Conservation (phyloP, 2,797 vertebrate genomes). For the Notolabrus celidotus region DNA sequence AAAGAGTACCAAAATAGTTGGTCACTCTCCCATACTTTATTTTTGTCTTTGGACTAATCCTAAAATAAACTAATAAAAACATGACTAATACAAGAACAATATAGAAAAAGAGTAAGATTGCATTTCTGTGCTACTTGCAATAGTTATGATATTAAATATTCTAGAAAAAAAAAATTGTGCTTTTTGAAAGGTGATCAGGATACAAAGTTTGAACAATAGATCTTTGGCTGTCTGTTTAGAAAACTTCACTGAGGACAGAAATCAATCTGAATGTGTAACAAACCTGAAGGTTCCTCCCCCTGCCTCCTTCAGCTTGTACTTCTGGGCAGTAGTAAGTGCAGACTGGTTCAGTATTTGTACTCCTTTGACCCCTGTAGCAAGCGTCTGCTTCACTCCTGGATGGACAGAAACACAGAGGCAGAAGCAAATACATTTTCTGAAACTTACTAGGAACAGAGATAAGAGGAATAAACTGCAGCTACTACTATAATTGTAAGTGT, state of each 20-base stretch:
- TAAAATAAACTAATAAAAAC: too few relatives aligned
- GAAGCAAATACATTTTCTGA: not conserved
- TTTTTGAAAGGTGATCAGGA: too few relatives aligned
- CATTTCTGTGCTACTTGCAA: too few relatives aligned
- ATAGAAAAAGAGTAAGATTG: too few relatives aligned
- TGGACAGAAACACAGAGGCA: constrained; percentile 59
- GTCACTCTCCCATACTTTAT: too few relatives aligned
- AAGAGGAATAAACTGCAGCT: not conserved
- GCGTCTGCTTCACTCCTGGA: constrained; percentile 87
- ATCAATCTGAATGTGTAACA: constrained; percentile 42
- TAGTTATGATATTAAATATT: too few relatives aligned
- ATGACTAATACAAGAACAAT: too few relatives aligned
- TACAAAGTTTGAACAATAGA: not conserved
- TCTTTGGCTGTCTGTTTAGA: not conserved
- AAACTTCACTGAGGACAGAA: not conserved
- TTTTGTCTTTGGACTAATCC: too few relatives aligned
- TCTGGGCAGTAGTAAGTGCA: constrained; percentile 87
- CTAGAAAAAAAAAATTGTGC: too few relatives aligned
- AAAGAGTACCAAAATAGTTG: too few relatives aligned
- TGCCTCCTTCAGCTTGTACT: constrained; percentile 91
- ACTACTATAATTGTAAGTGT: not conserved
- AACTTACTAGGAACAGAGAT: not conserved
- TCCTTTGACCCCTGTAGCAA: constrained; percentile 87
- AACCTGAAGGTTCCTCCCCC: constrained; percentile 93
- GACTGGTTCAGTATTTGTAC: constrained; percentile 81